Base-by-base conservation (phyloP, 1,140 invertebrate genomes). In the Saccostrea glomerata region DNA sequence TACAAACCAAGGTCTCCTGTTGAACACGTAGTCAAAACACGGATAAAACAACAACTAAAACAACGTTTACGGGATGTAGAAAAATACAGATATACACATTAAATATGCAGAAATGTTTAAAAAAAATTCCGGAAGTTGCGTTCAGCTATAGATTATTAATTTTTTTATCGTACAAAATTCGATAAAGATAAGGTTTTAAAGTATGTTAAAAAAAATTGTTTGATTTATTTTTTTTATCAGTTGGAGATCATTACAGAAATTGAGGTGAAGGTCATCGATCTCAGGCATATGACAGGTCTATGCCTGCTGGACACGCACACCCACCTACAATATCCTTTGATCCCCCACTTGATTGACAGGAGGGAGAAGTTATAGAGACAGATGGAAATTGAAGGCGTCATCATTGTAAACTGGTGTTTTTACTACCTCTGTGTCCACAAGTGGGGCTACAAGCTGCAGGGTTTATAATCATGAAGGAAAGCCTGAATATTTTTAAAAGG, bases 1-100 rank as follows among this genome's bases (percentile, higher is more conserved):
- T 82, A 94, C 73, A 90, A 90, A 25, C 94, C 94, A 20, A 85
- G 89, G 54, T 92, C 92, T 12, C 91, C 92, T 77, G 92, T 95
- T 11, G 95, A 95, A 89, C 95, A 94, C n/a, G 92, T 94, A 11
- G 91, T 94, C 20, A 93, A 94, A 89, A 30, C 90, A 11, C 82
- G 86, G 4, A 88, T 94, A 2, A 94, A 94, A 90, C 85, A 94
- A 58, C 66, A 90, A 7, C 89, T 94, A 87, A 55, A 91, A 40
- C 86, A 86, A 66, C 86, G 94, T 36, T 36, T 30, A 92, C 94
- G 92, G 93, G 93, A 87, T 55, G 87, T 40, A 36, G 2, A 0
- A 82, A 15, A 82, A 7, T 9, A 25, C 30, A 36, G 2, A 36
- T 36, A 2, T 36, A 36, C 30, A 30, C n/a, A n/a, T 7, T 9